Percentiles rank a stretch among this genome's conserved stretches.
phyloP scores from a whole-genome alignment of 2,113 vertebrate species.

The Fukomys damarensis region DNA sequence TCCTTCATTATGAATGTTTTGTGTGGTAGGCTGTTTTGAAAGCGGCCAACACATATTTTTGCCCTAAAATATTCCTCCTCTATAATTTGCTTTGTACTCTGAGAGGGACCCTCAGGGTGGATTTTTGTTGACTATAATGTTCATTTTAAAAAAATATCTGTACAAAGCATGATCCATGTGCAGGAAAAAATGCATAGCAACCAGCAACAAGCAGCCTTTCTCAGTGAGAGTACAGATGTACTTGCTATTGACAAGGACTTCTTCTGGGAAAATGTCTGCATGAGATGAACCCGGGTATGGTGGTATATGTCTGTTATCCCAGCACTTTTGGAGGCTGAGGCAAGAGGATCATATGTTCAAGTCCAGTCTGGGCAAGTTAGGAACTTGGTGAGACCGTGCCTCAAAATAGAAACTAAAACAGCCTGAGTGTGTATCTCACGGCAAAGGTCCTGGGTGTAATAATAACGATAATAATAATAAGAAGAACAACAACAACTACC shows the following conservation, averaged over 20 bases:
- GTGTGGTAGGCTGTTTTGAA: not conserved
- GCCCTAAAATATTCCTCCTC: not conserved
- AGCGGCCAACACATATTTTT: not conserved
- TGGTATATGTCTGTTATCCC: not conserved
- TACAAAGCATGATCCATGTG: not conserved
- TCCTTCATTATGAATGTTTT: not conserved
- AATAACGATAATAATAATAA: not conserved
- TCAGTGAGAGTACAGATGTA: not conserved
- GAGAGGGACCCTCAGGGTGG: not conserved
- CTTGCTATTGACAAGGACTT: not conserved
- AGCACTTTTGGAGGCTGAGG: not conserved
- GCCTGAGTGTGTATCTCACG: not conserved
- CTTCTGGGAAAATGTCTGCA: not conserved
- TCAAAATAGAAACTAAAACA: not conserved
- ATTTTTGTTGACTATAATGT: not conserved
- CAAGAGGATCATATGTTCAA: not conserved
- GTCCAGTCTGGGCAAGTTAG: not conserved
- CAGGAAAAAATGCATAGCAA: not conserved
- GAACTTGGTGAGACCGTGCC: not conserved
- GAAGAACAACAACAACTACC: not conserved
- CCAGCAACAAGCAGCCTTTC: not conserved
- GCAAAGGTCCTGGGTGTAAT: not conserved
- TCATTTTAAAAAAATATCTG: not conserved
- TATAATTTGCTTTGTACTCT: not conserved
- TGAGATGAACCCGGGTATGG: not conserved